phyloP scores from a whole-genome alignment of 2,797 vertebrate genomes.

The Distichodus sexfasciatus region DNA sequence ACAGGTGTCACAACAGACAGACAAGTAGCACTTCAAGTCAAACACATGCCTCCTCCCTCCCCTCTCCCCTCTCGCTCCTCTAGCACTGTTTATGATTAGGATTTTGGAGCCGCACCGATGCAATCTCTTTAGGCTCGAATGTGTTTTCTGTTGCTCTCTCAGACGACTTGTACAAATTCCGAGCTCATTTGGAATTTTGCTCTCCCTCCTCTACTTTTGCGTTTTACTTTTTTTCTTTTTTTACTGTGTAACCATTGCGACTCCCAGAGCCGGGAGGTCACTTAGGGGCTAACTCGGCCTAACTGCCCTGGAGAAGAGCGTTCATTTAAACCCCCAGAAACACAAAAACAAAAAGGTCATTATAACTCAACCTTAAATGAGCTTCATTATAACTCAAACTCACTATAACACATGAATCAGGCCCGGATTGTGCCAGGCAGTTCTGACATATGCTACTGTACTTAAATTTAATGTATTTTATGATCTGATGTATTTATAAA shows the following conservation, averaged over 20 bases:
- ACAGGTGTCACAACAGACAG: constrained; percentile 40
- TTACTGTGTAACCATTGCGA: constrained; percentile 35
- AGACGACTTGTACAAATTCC: no score
- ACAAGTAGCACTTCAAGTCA: constrained; percentile 32
- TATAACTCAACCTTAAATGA: background rate
- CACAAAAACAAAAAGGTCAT: background rate
- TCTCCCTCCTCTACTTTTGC: background rate
- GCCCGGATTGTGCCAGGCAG: no score
- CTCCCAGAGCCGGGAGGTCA: constrained; percentile 28
- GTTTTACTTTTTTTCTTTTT: constrained; percentile 4
- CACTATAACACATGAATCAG: no score
- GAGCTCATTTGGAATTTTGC: background rate
- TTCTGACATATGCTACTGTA: no score
- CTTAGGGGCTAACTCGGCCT: constrained; percentile 7
- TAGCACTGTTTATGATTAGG: background rate
- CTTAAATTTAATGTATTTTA: no score
- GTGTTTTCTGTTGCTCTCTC: background rate
- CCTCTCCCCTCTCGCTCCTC: background rate
- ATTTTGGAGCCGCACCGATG: background rate
- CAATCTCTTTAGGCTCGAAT: background rate
- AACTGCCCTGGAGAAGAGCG: background rate
- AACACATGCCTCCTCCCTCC: background rate
- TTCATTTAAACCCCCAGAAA: constrained; percentile 17
- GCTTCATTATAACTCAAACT: no score
- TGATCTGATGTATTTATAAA: no score